phyloP scores from a whole-genome alignment of 2,797 vertebrate genomes.

The Menidia menidia region DNA sequence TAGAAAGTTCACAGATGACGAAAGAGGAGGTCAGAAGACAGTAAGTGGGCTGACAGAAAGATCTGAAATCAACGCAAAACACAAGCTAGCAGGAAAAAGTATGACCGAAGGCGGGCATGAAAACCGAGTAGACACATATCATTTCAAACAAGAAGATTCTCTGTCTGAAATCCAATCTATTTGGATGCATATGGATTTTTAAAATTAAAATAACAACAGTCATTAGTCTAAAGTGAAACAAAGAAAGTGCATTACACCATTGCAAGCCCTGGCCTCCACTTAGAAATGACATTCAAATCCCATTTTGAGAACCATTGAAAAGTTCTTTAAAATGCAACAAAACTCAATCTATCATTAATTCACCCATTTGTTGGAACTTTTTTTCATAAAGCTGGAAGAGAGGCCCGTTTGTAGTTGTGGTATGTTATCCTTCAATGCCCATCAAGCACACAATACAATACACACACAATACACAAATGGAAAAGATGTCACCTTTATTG shows the following conservation, averaged over 20 bases:
- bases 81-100: background rate
- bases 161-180: background rate
- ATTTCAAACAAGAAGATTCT: background rate
- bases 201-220: background rate
- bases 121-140: background rate
- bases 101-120: background rate
- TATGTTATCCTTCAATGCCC: no score
- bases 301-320: no score
- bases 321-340: no score
- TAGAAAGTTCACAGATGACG: conserved; percentile 28
- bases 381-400: no score
- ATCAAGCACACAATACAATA: no score
- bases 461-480: no score
- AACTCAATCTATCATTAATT: no score
- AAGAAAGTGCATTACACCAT: background rate
- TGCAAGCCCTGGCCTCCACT: background rate
- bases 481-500: no score
- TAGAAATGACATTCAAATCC: no score
- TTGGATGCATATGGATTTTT: background rate
- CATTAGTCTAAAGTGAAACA: background rate
- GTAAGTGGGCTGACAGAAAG: conserved; percentile 23
- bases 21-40: conserved; percentile 35
- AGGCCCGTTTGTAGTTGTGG: no score
- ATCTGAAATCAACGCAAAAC: background rate
- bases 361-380: no score